Conservation (phyloP, 2,797 vertebrate genomes). For the Hybognathus amarus region DNA sequence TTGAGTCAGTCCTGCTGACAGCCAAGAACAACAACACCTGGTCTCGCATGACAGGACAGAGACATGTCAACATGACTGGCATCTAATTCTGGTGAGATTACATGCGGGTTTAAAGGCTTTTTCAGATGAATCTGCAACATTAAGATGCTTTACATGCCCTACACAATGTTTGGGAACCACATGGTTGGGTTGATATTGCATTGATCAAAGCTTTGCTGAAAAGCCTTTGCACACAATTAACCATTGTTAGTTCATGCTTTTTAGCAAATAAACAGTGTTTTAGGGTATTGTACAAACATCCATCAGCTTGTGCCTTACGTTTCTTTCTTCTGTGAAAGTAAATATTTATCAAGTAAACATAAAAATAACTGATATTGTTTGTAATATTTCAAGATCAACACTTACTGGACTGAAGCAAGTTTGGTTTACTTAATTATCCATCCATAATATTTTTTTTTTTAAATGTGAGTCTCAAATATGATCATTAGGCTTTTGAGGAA, state of each 20-base stretch:
- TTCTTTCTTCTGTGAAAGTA: too few relatives aligned
- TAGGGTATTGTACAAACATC: neutral
- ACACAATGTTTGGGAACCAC: neutral
- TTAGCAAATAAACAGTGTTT: neutral
- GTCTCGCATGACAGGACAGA: constrained; percentile 36
- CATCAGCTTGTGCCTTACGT: too few relatives aligned
- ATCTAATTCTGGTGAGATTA: constrained; percentile 56
- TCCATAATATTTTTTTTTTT: neutral
- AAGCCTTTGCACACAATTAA: neutral
- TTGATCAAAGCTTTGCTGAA: neutral
- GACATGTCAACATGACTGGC: constrained; percentile 62
- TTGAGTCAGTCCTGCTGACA: constrained; percentile 55
- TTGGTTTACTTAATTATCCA: neutral
- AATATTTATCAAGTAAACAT: neutral
- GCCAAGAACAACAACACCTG: constrained; percentile 64
- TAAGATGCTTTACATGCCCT: neutral
- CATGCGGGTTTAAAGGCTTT: constrained; percentile 47
- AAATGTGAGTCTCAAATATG: neutral
- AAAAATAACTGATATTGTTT: neutral
- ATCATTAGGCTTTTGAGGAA: neutral
- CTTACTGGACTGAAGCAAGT: neutral
- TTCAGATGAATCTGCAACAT: neutral
- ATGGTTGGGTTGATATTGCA: neutral
- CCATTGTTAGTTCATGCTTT: neutral
- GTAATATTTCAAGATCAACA: neutral